Evolutionary conservation across 2,888 invertebrate species (phyloP).

Genomic region (Tortricodes alternella): DNA sequence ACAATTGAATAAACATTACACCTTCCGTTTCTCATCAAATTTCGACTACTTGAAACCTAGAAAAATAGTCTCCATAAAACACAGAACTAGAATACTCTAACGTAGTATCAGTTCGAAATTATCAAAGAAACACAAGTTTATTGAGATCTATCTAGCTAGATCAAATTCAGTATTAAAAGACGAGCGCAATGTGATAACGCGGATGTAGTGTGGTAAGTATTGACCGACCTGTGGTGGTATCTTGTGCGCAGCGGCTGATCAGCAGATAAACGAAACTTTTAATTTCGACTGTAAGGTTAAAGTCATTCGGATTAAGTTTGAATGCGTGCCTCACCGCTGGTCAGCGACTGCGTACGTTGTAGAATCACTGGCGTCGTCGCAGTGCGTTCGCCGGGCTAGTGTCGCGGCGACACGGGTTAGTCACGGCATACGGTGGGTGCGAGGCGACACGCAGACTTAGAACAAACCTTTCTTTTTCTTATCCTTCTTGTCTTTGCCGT

Average conservation of each 20-base stretch:
- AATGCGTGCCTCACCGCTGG: too few relatives aligned
- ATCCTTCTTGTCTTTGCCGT: slow-evolving; percentile 94
- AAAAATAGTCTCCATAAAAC: slow-evolving; percentile 2
- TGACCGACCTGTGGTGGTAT: slow-evolving; percentile 43
- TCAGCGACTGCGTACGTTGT: too few relatives aligned
- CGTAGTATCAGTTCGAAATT: slow-evolving; percentile 21
- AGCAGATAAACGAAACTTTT: too few relatives aligned
- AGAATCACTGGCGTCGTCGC: slow-evolving; percentile 33
- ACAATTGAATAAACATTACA: slow-evolving; percentile 34
- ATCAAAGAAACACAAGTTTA: slow-evolving; percentile 23
- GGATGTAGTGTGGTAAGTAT: slow-evolving; percentile 36
- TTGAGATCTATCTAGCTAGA: slow-evolving; percentile 23
- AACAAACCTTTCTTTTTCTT: slow-evolving; percentile 96
- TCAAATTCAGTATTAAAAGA: slow-evolving; percentile 26
- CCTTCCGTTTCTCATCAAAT: slow-evolving; percentile 44
- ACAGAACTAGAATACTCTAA: not conserved
- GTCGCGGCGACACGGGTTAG: slow-evolving; percentile 54
- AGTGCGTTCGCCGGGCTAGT: slow-evolving; percentile 34
- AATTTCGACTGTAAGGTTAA: too few relatives aligned
- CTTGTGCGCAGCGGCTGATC: too few relatives aligned
- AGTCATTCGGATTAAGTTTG: too few relatives aligned
- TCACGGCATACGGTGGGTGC: slow-evolving; percentile 74
- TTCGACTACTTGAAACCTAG: slow-evolving; percentile 36
- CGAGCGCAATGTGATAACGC: slow-evolving; percentile 39
- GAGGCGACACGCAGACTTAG: slow-evolving; percentile 76